Conservation (phyloP, 2,888 invertebrate genomes). For the Cataglyphis albicans region DNA sequence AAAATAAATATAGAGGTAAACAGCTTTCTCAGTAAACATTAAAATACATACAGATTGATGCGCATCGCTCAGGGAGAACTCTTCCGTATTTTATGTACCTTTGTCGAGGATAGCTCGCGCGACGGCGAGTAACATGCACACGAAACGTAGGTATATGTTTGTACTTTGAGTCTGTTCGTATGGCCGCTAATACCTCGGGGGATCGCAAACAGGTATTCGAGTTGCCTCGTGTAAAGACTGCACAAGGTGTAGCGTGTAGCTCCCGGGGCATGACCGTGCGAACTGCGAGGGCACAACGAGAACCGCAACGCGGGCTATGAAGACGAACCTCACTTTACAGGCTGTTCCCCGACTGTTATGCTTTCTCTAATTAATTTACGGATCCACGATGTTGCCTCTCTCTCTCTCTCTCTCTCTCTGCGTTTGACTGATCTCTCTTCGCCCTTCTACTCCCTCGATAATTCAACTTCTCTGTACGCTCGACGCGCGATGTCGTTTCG, state of each 20-base stretch:
- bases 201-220: slow-evolving; percentile 74
- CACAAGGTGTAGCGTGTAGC: slow-evolving; percentile 66
- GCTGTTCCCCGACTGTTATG: slow-evolving; percentile 77
- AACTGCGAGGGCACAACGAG: slow-evolving; percentile 63
- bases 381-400: slow-evolving; percentile 14
- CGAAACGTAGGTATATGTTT: slow-evolving; percentile 56
- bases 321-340: slow-evolving; percentile 68
- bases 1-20: neutral
- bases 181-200: slow-evolving; percentile 77
- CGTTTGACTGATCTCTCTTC: slow-evolving; percentile 9
- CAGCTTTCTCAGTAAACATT: neutral
- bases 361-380: slow-evolving; percentile 36
- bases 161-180: slow-evolving; percentile 72
- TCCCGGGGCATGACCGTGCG: slow-evolving; percentile 70
- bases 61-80: neutral
- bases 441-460: slow-evolving; percentile 50
- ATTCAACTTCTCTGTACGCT: slow-evolving; percentile 47
- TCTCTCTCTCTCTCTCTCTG: slow-evolving; percentile 7
- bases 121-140: slow-evolving; percentile 52
- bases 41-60: neutral
- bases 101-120: slow-evolving; percentile 34
- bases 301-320: slow-evolving; percentile 65
- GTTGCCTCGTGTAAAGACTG: slow-evolving; percentile 73
- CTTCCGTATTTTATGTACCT: slow-evolving; percentile 50
- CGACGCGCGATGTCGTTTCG: slow-evolving; percentile 48